These are phyloP conservation scores for Arvicanthis niloticus DNA, from an alignment of 2,113 vertebrate species.

Conservation along the genomic window DNA sequence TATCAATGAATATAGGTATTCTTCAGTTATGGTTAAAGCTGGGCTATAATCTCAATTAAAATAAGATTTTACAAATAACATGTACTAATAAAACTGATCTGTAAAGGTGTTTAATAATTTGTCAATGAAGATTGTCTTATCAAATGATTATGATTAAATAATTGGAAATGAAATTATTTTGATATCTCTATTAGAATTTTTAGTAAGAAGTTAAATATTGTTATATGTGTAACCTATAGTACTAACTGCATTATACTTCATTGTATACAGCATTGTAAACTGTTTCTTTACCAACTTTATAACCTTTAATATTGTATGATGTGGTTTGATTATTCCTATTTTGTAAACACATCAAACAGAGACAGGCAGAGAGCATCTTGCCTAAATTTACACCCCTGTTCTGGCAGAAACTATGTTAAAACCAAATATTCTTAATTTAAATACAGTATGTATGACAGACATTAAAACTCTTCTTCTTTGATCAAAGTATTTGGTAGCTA, in stretches of 20 bases:
- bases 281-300: neutral
- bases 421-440: neutral
- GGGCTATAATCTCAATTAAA: neutral
- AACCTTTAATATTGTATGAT: neutral
- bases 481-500: neutral
- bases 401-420: neutral
- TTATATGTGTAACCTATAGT: neutral
- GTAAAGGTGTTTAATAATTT: neutral
- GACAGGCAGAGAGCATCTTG: neutral
- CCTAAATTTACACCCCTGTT: neutral
- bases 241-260: neutral
- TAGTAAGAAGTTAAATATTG: neutral
- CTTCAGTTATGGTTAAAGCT: neutral
- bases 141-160: conserved; percentile 15
- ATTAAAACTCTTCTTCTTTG: neutral
- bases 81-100: neutral
- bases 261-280: neutral
- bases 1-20: neutral
- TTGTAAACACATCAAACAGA: neutral
- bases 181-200: neutral
- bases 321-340: neutral
- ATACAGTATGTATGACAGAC: neutral
- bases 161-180: conserved; percentile 34
- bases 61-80: neutral
- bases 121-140: neutral